phyloP scores from a whole-genome alignment of 2,113 vertebrate species.

The Muntiacus muntjak region DNA sequence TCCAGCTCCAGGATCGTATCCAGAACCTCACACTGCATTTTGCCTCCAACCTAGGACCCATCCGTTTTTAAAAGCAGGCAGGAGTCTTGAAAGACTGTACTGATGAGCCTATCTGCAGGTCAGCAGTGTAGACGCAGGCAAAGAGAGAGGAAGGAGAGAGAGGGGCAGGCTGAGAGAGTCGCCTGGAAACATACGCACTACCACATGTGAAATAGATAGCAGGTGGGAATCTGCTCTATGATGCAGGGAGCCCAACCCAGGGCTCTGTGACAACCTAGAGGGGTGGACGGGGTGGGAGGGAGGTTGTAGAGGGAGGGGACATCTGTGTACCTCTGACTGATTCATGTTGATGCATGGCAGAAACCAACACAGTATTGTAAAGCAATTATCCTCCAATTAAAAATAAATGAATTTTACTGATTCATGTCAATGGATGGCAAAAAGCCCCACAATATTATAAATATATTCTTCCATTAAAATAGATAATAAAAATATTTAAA shows the following conservation, averaged over 20 bases:
- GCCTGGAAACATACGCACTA: background rate
- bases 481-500: background rate
- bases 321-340: background rate
- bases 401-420: background rate
- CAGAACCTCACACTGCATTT: background rate
- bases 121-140: background rate
- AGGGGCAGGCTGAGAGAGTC: background rate
- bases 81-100: background rate
- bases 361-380: background rate
- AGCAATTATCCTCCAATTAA: background rate
- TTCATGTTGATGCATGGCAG: background rate
- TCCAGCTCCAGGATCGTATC: background rate
- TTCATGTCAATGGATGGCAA: background rate
- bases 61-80: background rate
- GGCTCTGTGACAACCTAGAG: background rate
- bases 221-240: background rate
- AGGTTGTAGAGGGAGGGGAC: background rate
- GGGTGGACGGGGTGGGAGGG: background rate
- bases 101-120: background rate
- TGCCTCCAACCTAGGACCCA: too few relatives aligned
- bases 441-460: background rate
- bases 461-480: background rate
- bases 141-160: background rate
- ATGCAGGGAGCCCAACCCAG: background rate
- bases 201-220: background rate